Percentiles rank a stretch among this genome's conserved stretches.
Evolutionary conservation across 2,113 vertebrate genomes (phyloP).

Genomic region (Macroglossus sobrinus): DNA sequence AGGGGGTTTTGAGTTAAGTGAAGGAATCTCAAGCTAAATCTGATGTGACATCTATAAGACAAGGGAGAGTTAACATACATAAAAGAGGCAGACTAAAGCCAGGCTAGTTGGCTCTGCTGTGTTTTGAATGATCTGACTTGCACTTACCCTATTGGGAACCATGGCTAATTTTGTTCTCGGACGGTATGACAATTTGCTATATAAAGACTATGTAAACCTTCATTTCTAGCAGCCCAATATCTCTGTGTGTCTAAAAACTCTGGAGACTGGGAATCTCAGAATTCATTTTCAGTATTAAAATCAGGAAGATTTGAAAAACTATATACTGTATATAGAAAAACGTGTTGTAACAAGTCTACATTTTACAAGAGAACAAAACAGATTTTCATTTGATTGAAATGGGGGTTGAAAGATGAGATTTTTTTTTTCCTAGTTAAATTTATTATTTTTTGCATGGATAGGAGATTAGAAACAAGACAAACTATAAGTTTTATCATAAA

Average conservation of each 20-base stretch:
- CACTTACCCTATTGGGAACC: background rate
- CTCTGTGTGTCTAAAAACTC: background rate
- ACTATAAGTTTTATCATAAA: background rate
- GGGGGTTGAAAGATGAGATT: background rate
- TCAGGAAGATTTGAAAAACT: background rate
- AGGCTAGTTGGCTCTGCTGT: background rate
- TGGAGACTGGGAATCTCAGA: background rate
- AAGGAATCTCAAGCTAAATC: background rate
- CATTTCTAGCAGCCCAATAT: background rate
- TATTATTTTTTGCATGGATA: background rate
- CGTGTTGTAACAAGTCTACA: background rate
- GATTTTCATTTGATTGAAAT: background rate
- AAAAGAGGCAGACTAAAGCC: background rate
- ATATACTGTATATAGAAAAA: background rate
- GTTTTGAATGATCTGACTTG: background rate
- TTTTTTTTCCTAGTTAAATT: background rate
- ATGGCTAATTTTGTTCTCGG: background rate
- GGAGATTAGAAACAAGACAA: background rate
- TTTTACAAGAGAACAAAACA: background rate
- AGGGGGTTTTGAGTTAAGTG: background rate
- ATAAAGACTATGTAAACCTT: constrained; percentile 15
- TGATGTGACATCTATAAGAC: background rate
- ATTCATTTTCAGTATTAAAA: constrained; percentile 6
- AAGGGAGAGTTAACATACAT: background rate
- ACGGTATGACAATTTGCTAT: background rate